Conservation (phyloP, 2,888 invertebrate species). For the Pollenia griseotomentosa region DNA sequence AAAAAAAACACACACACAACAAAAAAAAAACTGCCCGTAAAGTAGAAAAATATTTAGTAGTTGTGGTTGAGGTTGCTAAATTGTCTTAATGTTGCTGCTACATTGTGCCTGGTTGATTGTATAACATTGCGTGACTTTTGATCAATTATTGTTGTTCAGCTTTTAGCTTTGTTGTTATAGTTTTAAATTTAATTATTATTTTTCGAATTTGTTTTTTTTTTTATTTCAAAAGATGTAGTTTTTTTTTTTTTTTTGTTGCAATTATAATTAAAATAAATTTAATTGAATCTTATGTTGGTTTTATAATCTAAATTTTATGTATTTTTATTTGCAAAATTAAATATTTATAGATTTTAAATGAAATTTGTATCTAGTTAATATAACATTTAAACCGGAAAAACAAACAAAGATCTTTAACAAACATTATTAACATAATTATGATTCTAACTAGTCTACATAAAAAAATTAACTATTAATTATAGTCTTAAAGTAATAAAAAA, state of each 20-base stretch:
- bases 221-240: slow-evolving; percentile 30
- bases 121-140: slow-evolving; percentile 73
- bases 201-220: slow-evolving; percentile 36
- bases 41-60: slow-evolving; percentile 18
- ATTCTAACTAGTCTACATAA: not conserved
- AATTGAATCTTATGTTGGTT: slow-evolving; percentile 62
- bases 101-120: slow-evolving; percentile 52
- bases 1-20: too few species aligned
- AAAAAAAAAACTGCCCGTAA: not conserved
- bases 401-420: not conserved
- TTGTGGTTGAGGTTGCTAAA: slow-evolving; percentile 46
- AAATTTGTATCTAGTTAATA: slow-evolving; percentile 16
- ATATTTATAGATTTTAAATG: slow-evolving; percentile 41
- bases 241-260: slow-evolving; percentile 43
- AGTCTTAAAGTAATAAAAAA: not conserved
- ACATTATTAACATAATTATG: slow-evolving; percentile 29
- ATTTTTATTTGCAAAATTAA: not conserved
- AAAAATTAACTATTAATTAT: slow-evolving; percentile 20
- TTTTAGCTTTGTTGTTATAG: slow-evolving; percentile 67
- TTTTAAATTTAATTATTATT: slow-evolving; percentile 67
- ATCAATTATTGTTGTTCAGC: slow-evolving; percentile 73
- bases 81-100: slow-evolving; percentile 53
- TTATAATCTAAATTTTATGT: slow-evolving; percentile 54
- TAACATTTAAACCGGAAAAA: not conserved
- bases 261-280: slow-evolving; percentile 69